Conservation (phyloP, 2,113 vertebrate genomes). For the Thomomys bottae region DNA sequence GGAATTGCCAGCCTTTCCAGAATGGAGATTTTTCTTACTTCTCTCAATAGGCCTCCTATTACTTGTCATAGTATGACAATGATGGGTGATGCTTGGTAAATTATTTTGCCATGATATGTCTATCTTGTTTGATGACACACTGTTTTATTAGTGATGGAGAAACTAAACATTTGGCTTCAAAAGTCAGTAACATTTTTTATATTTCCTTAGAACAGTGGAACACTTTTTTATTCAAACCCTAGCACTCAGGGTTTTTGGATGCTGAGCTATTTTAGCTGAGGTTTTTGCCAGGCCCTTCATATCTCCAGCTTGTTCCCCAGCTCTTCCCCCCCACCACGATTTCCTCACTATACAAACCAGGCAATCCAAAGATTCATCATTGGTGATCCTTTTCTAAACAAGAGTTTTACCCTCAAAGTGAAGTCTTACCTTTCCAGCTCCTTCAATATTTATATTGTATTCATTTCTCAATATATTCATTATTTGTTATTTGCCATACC, state of each 20-base stretch:
- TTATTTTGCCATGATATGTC: background rate
- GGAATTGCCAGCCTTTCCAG: background rate
- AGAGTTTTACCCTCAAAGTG: background rate
- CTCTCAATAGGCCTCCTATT: background rate
- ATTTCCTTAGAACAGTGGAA: background rate
- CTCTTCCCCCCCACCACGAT: background rate
- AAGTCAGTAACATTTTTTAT: background rate
- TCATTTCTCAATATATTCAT: background rate
- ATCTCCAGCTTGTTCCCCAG: background rate
- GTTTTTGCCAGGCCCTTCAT: background rate
- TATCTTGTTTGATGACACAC: background rate
- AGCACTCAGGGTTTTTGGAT: background rate
- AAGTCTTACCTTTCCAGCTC: background rate
- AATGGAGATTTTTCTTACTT: background rate
- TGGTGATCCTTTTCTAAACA: background rate
- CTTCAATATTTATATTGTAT: background rate
- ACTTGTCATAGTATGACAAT: background rate
- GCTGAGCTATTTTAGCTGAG: background rate
- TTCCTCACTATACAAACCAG: background rate
- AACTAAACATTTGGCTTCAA: background rate
- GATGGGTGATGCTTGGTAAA: background rate
- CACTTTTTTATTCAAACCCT: background rate
- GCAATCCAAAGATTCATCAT: background rate
- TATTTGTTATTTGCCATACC: background rate
- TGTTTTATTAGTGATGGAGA: constrained; percentile 1